Percentiles rank a stretch among this genome's conserved stretches.
Conservation (phyloP, 2,113 vertebrate genomes). For the Saimiri boliviensis region DNA sequence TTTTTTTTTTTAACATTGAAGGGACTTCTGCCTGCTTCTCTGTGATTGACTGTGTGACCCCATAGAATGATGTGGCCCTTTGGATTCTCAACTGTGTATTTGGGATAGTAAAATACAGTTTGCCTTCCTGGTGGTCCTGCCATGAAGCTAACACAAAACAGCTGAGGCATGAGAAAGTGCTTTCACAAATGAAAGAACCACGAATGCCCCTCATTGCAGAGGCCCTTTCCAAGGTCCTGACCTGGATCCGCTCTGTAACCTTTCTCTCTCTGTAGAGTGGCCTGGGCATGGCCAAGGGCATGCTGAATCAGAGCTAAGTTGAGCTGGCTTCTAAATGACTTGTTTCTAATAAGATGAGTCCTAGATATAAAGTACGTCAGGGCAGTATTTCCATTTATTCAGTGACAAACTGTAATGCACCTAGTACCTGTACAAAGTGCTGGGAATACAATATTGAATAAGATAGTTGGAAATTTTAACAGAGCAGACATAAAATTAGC, state of each 20-base stretch:
- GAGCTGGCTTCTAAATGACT: background rate
- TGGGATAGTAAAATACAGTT: background rate
- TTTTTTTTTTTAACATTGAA: background rate
- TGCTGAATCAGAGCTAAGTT: background rate
- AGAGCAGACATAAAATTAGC: background rate
- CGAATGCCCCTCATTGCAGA: fast-evolving
- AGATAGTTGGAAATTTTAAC: background rate
- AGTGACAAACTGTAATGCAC: no score
- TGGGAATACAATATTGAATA: background rate
- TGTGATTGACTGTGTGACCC: background rate
- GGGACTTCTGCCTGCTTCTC: background rate
- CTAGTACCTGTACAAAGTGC: background rate
- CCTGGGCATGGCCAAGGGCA: background rate
- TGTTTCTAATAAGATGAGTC: background rate
- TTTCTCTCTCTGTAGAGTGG: background rate
- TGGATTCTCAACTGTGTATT: background rate
- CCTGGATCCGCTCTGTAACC: background rate
- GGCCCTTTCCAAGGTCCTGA: background rate
- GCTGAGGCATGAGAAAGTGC: background rate
- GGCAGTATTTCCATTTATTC: background rate
- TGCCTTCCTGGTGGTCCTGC: background rate
- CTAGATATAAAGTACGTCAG: background rate
- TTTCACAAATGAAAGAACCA: background rate
- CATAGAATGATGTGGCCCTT: background rate
- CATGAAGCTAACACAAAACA: background rate